These are phyloP conservation scores for Lumbricus terrestris DNA, from an alignment of 2,888 invertebrate species.

Conservation along the genomic window DNA sequence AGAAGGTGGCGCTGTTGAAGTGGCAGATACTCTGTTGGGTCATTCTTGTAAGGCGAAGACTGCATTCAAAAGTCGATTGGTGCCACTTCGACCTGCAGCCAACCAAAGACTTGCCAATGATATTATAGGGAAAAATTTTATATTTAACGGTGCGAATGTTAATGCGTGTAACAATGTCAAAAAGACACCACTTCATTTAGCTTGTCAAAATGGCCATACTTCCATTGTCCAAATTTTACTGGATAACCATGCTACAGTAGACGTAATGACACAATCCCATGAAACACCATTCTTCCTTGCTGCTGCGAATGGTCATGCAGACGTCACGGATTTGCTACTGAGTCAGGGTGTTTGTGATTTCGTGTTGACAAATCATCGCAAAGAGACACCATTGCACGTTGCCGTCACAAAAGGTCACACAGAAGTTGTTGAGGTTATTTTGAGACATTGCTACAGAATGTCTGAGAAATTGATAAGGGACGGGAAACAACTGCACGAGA, in stretches of 20 bases:
- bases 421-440: not conserved
- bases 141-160: too few species aligned
- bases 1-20: too few species aligned
- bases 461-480: too few species aligned
- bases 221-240: not conserved
- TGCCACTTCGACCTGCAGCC: too few species aligned
- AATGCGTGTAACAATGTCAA: too few species aligned
- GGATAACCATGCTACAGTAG: not conserved
- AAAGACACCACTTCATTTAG: not conserved
- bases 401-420: not conserved
- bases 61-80: too few species aligned
- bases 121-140: too few species aligned
- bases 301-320: too few species aligned
- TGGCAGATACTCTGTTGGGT: too few species aligned
- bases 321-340: too few species aligned
- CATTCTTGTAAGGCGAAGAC: too few species aligned
- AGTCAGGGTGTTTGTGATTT: not conserved
- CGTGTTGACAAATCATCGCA: not conserved
- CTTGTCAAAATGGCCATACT: not conserved
- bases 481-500: not conserved
- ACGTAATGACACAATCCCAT: not conserved
- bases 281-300: not conserved
- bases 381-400: not conserved
- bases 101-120: too few species aligned
- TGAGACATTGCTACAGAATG: not conserved